A percentile compares a stretch with the other conserved stretches of the same genome.
These are phyloP conservation scores for Meloidogyne hapla DNA, from an alignment of 1,140 invertebrate species.

Conservation along the genomic window DNA sequence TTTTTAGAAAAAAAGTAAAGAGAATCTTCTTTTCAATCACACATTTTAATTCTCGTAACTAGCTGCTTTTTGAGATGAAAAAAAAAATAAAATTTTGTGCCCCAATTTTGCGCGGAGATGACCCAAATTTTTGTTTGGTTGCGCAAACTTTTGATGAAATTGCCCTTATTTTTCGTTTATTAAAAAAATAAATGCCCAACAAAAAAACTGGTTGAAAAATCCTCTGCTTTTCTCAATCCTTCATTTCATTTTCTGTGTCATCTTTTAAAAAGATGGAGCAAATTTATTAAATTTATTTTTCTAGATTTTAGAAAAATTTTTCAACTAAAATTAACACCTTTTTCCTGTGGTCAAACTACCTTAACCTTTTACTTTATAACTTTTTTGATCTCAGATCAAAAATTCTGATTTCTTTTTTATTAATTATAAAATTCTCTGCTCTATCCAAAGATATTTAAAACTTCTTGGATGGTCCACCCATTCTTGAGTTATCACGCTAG, in stretches of 20 bases:
- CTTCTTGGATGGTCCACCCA: no score
- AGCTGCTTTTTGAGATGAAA: not conserved
- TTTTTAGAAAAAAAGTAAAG: not conserved
- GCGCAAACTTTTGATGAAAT: not conserved
- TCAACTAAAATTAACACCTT: no score
- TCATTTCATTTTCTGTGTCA: slow-evolving; percentile 2
- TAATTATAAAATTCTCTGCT: no score
- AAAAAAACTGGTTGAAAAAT: not conserved
- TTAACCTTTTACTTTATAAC: no score
- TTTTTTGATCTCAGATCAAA: no score
- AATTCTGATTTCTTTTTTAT: no score
- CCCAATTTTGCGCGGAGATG: slow-evolving; percentile 1
- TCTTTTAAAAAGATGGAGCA: not conserved
- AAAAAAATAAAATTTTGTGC: slow-evolving; percentile 1
- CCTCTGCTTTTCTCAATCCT: not conserved
- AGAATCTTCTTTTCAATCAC: not conserved
- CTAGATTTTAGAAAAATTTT: not conserved
- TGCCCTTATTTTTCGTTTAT: not conserved
- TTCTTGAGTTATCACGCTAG: no score
- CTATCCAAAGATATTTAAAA: no score
- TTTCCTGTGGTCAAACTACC: no score
- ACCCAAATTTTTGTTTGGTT: not conserved
- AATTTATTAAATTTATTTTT: not conserved
- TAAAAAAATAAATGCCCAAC: not conserved
- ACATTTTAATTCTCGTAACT: not conserved